Conservation (phyloP, 1,140 invertebrate species). For the Drosophila tani region DNA sequence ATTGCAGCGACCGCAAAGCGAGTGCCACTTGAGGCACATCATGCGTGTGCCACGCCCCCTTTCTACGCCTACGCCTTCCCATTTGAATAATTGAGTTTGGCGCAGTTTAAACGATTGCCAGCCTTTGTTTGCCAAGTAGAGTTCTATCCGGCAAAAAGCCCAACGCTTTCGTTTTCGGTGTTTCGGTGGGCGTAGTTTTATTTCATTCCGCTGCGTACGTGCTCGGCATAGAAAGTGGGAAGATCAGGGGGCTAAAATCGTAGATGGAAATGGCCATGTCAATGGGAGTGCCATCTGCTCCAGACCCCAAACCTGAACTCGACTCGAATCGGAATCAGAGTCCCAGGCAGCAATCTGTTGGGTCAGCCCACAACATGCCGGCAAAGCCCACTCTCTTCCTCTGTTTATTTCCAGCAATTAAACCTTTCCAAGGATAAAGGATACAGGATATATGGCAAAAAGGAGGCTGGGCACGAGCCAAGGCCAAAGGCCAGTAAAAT, state of each 20-base stretch:
- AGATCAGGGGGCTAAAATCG: conserved; percentile 7
- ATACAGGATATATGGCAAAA: conserved; percentile 16
- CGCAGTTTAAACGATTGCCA: conserved; percentile 72
- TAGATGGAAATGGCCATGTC: conserved; percentile 42
- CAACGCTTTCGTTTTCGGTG: conserved; percentile 13
- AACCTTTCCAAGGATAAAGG: conserved; percentile 59
- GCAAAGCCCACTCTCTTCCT: neutral
- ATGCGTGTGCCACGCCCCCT: conserved; percentile 13
- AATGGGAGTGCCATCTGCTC: conserved; percentile 35
- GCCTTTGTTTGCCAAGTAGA: conserved; percentile 46
- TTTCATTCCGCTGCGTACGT: conserved; percentile 74
- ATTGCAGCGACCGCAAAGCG: conserved; percentile 65
- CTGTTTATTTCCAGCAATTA: conserved; percentile 68
- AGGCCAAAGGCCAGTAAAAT: conserved; percentile 27
- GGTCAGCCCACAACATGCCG: conserved; percentile 35
- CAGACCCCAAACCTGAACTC: neutral
- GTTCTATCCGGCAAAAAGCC: conserved; percentile 32
- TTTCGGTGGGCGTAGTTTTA: conserved; percentile 70
- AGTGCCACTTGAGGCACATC: conserved; percentile 60
- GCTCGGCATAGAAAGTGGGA: conserved; percentile 16
- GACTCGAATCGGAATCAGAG: conserved; percentile 1
- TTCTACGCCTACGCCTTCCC: conserved; percentile 11
- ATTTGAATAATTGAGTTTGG: conserved; percentile 80
- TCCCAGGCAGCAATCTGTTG: conserved; percentile 65
- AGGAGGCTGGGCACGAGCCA: neutral